A percentile compares a stretch with the other conserved stretches of the same genome.
These are phyloP conservation scores for Acyrthosiphon pisum DNA, from an alignment of 1,140 invertebrate species.

Conservation along the genomic window DNA sequence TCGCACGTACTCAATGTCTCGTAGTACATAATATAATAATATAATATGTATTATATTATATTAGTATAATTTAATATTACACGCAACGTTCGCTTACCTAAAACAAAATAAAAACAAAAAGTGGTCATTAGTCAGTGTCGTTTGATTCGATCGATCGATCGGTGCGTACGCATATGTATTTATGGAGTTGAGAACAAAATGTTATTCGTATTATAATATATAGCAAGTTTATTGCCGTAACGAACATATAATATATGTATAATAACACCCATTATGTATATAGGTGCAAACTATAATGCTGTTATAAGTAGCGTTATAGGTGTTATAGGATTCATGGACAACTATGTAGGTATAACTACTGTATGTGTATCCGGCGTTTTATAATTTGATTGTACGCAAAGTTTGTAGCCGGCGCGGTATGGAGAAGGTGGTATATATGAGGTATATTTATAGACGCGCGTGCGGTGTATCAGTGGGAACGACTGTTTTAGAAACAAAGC, in stretches of 20 bases:
- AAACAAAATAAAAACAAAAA: conserved; percentile 44
- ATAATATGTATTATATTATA: neutral
- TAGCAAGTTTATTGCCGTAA: neutral
- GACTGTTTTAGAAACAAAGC: conserved; percentile 50
- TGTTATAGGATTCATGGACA: neutral
- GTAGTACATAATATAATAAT: neutral
- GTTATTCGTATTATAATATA: neutral
- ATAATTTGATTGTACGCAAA: conserved; percentile 4
- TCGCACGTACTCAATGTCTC: neutral
- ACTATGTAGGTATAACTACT: neutral
- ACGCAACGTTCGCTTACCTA: conserved; percentile 39
- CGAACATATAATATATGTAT: neutral
- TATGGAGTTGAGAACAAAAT: conserved; percentile 23
- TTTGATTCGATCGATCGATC: conserved; percentile 4
- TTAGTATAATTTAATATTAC: neutral
- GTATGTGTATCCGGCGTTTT: neutral
- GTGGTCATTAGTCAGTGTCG: neutral
- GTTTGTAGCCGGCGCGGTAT: neutral
- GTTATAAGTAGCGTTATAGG: neutral
- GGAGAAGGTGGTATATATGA: neutral
- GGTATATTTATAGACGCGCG: neutral
- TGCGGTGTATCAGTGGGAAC: conserved; percentile 18
- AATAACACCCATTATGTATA: neutral
- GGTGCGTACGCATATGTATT: neutral
- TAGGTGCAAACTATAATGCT: neutral